Evolutionary conservation across 2,888 invertebrate species (phyloP), one percentile per base, ranked within the genome.

Genomic region (Micoletzkya japonica): DNA sequence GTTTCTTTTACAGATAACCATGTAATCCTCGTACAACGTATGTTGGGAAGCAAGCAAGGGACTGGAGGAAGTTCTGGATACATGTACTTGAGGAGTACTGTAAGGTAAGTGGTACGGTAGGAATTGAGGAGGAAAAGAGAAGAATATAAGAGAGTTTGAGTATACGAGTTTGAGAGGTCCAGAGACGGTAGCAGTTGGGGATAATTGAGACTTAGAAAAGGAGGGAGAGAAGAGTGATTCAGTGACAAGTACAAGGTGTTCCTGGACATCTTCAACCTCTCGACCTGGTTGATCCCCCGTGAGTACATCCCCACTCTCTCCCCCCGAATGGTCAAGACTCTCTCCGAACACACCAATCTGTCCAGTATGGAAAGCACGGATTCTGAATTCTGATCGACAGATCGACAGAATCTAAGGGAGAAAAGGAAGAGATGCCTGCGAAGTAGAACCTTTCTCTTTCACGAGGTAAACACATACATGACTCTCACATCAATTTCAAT

Each of bases 211-310:
- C 49, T 17, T n/a, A 44, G n/a, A 44, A 14, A 44, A n/a, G 49
- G 14, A 44, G n/a, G 14, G 14, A 14, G 49, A 17, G n/a, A 17
- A n/a, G n/a, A 1, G 1, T 36, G 1, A 89, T 90, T 56, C 88
- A 96, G 96, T 86, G 97, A 98, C 87, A 93, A 96, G 30, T 98
- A 98, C 89, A 97, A 97, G 88, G 94, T 97, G 37, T 98, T 98
- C 86, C 88, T 97, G 86, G 98, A 98, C 86, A 88, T 98, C 54
- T 97, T 96, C 89, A 98, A 98, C 87, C 88, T 98, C 70, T 95
- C 96, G 0, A 95, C 97, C 0, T 97, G 94, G 88, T 88, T 98
- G 74, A 91, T 98, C 81, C 97, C 97, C 0, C 91, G 96, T 7
- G 90, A 91, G 32, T 90, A 92, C 76, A 94, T 98, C 81, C 97